Evolutionary conservation across 2,888 invertebrate genomes (phyloP), one percentile per base, ranked within the genome.

Genomic region (Nephrocerus scutellatus): DNA sequence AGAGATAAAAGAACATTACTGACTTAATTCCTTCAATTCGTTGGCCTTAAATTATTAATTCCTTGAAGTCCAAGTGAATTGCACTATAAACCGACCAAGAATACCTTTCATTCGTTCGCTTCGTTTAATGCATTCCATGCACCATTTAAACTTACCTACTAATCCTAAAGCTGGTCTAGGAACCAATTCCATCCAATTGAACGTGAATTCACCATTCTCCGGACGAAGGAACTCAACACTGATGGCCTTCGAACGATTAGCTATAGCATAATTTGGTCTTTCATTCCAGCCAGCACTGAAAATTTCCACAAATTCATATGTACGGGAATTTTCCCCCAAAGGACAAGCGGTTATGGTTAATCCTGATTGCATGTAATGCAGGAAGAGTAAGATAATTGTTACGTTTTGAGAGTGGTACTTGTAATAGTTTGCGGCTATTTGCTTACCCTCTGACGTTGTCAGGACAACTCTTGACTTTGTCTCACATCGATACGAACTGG

Each of bases 211-310:
- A 15, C 81, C 85, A 35, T 76, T 74, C 55, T 88, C 86, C 37
- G 77, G 76, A 24, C 84, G 80, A 46, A 87, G 72, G 53, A 88
- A 85, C 58, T 90, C 89, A 1, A 89, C 78, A 36, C 84, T 77
- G 21, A 90, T 73, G 19, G 80, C 80, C 44, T 82, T 73, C 9
- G 75, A 74, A 4, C 76, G 74, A 13, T 74, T 72, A 12, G 74
- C 61, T 7, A 76, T 69, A 42, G 76, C 74, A 16, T 73, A 71
- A n/a, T 76, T 72, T 13, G 76, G 60, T 40, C 63, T 59, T n/a
- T 71, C 69, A 50, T 77, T 75, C 88, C 88, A 89, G 22, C 88
- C 89, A 53, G 86, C 82, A 30, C 87, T 88, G 63, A 88, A 89
- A 32, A 88, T 79, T 69, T 86, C 84, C 14, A 86, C 84, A 47